These are phyloP conservation scores for Apodemia zela DNA, from an alignment of 2,888 invertebrate genomes.

Conservation along the genomic window DNA sequence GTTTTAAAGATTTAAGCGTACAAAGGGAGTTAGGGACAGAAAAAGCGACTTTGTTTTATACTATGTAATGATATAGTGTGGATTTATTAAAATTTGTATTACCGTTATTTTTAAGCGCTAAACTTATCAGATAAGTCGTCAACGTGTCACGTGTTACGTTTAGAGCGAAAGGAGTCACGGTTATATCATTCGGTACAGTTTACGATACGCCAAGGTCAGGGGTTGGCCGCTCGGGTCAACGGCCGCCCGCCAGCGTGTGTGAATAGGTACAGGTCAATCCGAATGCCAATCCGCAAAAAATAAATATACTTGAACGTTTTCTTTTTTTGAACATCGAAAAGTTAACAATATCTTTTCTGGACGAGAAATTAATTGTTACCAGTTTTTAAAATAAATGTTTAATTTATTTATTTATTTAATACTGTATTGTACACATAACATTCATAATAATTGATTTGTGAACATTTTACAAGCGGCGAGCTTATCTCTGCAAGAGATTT, in stretches of 20 bases:
- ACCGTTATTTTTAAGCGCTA: not conserved
- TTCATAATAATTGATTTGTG: too few species aligned
- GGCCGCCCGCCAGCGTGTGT: conserved; percentile 54
- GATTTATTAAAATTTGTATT: too few species aligned
- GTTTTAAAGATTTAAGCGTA: too few species aligned
- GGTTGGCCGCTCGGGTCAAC: conserved; percentile 75
- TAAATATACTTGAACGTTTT: not conserved
- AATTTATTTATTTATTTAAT: too few species aligned
- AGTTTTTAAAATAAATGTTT: too few species aligned
- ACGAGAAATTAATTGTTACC: not conserved
- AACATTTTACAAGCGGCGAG: too few species aligned
- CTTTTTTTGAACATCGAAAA: not conserved
- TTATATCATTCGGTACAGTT: conserved; percentile 66
- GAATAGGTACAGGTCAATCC: conserved; percentile 58
- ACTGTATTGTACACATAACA: too few species aligned
- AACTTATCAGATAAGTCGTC: not conserved
- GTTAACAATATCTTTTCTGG: not conserved
- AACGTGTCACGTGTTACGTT: conserved; percentile 16
- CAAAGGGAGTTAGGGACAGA: too few species aligned
- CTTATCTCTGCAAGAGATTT: too few species aligned
- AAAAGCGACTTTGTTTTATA: too few species aligned
- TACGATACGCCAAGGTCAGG: conserved; percentile 77
- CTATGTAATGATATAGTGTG: too few species aligned
- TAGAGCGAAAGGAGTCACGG: conserved; percentile 33
- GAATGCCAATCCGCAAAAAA: conserved; percentile 14